These are phyloP conservation scores for Nebria brevicollis DNA, from an alignment of 2,888 invertebrate species.

Conservation along the genomic window DNA sequence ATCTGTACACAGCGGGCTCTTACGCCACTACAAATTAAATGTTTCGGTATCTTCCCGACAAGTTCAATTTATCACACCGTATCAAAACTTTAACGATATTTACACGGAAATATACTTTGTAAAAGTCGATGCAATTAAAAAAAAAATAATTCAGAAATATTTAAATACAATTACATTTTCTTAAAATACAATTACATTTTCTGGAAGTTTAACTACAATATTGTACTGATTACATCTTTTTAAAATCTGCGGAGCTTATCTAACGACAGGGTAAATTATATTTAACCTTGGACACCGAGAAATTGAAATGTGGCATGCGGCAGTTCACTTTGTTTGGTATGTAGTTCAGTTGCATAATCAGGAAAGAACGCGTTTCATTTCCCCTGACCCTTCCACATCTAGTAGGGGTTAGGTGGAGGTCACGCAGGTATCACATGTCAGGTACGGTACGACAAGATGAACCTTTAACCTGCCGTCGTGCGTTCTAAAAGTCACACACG, in stretches of 20 bases:
- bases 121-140: neutral
- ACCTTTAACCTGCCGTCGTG: conserved; percentile 16
- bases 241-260: neutral
- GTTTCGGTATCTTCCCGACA: neutral
- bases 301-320: neutral
- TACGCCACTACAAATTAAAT: conserved; percentile 15
- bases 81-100: neutral
- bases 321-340: neutral
- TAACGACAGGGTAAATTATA: neutral
- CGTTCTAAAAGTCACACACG: conserved; percentile 5
- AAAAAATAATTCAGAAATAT: neutral
- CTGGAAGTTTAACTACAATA: too few relatives aligned
- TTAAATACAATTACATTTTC: neutral
- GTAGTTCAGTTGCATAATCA: neutral
- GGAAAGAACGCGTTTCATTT: neutral
- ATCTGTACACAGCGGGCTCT: conserved; percentile 15
- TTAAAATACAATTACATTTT: neutral
- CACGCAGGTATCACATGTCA: conserved; percentile 24
- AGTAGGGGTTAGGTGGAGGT: neutral
- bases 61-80: neutral
- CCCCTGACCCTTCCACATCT: neutral
- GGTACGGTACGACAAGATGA: conserved; percentile 5
- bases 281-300: neutral
- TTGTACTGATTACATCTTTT: too few relatives aligned
- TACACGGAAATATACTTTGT: neutral